Evolutionary conservation across 2,113 vertebrate genomes (phyloP).

Genomic region (Clarias batrachus): DNA sequence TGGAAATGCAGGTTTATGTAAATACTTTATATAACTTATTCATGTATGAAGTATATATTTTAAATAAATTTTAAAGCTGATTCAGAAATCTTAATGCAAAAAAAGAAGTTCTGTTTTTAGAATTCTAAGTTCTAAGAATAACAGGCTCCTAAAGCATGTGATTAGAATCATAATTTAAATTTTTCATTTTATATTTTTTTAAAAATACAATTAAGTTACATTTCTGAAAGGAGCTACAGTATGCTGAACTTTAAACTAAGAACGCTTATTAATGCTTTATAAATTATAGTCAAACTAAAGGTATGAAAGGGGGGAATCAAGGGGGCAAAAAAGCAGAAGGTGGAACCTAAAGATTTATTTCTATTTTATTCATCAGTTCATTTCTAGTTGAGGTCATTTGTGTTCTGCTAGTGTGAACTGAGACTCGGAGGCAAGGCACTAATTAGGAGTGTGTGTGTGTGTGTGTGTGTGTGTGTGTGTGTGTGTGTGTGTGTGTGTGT

Average conservation of each 20-base stretch:
- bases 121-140: too few species aligned
- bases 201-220: too few species aligned
- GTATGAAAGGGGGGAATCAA: neutral
- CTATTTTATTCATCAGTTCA: neutral
- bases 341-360: neutral
- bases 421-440: neutral
- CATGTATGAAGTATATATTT: neutral
- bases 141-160: neutral
- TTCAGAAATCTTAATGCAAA: neutral
- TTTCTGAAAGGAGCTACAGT: neutral
- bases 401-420: neutral
- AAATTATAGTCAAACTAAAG: neutral
- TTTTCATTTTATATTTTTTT: too few species aligned
- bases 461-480: slow-evolving; percentile 13
- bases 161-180: too few species aligned
- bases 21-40: neutral
- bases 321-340: neutral
- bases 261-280: neutral
- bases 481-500: neutral
- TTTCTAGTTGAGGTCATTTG: neutral
- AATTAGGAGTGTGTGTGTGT: neutral
- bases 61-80: neutral
- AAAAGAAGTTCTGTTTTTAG: neutral
- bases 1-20: too few species aligned
- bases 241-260: neutral